Percentiles rank a stretch among this genome's conserved stretches.
phyloP scores from a whole-genome alignment of 2,888 invertebrate genomes.

The Phrixothrix hirtus region DNA sequence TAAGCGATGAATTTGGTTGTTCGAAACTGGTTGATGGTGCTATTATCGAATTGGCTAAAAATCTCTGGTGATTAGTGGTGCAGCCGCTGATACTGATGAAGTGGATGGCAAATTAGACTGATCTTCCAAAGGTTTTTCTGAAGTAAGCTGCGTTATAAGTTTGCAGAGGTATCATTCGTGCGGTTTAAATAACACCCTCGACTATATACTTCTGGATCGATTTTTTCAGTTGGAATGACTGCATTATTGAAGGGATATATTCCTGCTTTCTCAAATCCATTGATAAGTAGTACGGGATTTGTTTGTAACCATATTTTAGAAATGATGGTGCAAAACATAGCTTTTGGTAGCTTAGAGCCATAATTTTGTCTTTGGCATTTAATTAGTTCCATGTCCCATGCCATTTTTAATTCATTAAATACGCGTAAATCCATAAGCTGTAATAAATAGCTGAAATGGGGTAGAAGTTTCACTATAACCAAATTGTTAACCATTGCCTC shows the following conservation, averaged over 20 bases:
- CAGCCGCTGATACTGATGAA: background rate
- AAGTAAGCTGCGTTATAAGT: background rate
- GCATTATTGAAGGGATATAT: slow-evolving; percentile 10
- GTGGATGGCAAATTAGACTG: background rate
- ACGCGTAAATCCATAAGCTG: slow-evolving; percentile 42
- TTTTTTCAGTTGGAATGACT: slow-evolving; percentile 12
- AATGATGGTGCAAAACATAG: slow-evolving; percentile 4
- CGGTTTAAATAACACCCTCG: background rate
- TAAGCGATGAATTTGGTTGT: background rate
- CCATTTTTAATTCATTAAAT: slow-evolving; percentile 35
- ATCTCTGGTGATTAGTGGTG: too few species aligned
- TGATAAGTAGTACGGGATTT: slow-evolving; percentile 12
- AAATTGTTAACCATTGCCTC: slow-evolving; percentile 19
- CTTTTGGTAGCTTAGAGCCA: slow-evolving; percentile 16
- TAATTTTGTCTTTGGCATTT: slow-evolving; percentile 23
- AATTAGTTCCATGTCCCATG: slow-evolving; percentile 15
- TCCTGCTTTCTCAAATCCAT: slow-evolving; percentile 14
- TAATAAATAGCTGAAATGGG: slow-evolving; percentile 38
- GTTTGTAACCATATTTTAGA: slow-evolving; percentile 10
- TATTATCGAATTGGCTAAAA: too few species aligned
- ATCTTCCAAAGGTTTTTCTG: slow-evolving; percentile 1
- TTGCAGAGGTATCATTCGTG: background rate
- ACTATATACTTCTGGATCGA: slow-evolving; percentile 10
- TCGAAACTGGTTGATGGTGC: background rate
- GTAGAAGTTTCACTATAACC: slow-evolving; percentile 37